Conservation (phyloP, 2,888 invertebrate species). For the Pyralis farinalis region DNA sequence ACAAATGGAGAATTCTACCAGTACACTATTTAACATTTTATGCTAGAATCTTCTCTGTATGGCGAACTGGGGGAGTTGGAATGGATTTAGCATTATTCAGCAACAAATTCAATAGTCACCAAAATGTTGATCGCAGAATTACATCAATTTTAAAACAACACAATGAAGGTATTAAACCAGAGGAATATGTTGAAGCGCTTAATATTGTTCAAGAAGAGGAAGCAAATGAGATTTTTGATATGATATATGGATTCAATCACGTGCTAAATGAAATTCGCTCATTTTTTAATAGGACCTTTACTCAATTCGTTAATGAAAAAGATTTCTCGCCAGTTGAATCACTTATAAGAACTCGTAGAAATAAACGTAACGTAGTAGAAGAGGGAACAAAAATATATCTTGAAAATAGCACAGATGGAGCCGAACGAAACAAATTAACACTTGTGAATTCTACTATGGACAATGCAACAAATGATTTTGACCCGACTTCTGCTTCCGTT, state of each 20-base stretch:
- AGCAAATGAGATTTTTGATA: slow-evolving; percentile 40
- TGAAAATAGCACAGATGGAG: slow-evolving; percentile 1
- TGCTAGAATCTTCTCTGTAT: slow-evolving; percentile 70
- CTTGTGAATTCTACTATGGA: slow-evolving; percentile 21
- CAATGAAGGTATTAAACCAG: slow-evolving; percentile 51
- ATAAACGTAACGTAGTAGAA: slow-evolving; percentile 35
- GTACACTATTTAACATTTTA: slow-evolving; percentile 66
- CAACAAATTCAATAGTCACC: slow-evolving; percentile 32
- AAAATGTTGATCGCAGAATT: slow-evolving; percentile 36
- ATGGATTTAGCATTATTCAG: slow-evolving; percentile 51
- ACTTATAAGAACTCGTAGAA: slow-evolving; percentile 38
- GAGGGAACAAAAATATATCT: not conserved
- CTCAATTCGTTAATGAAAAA: slow-evolving; percentile 20
- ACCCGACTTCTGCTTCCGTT: not conserved
- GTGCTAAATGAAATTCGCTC: slow-evolving; percentile 45
- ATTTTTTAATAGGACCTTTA: slow-evolving; percentile 36
- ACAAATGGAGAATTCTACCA: slow-evolving; percentile 71
- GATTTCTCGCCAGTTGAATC: slow-evolving; percentile 16
- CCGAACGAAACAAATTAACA: slow-evolving; percentile 8
- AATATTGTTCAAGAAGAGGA: slow-evolving; percentile 46
- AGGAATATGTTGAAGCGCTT: slow-evolving; percentile 44
- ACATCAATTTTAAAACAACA: slow-evolving; percentile 53
- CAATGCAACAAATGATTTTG: not conserved
- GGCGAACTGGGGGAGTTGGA: slow-evolving; percentile 78
- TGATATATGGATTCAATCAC: slow-evolving; percentile 38